Base-by-base conservation (phyloP, 37 sponge, comb jelly and placozoan species). In the Beroe ovata region DNA sequence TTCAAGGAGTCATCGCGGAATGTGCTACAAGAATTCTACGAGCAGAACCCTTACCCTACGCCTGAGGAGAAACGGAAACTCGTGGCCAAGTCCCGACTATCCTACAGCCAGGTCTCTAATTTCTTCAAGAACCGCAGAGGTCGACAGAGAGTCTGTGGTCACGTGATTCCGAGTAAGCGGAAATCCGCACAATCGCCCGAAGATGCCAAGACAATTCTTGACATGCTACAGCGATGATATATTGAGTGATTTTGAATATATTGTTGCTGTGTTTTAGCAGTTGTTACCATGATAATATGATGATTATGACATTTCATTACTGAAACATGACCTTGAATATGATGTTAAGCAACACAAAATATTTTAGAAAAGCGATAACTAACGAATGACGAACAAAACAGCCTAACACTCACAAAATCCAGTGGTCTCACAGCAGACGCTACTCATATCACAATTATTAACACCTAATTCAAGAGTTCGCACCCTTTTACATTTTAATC, bases 111-210 rank as follows among this genome's bases (percentile, higher is more conserved):
- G 33, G 84, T 77, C 8, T 42, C 84, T 54, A 77, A 77, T 54
- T 77, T 42, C 84, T 77, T 77, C 84, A 77, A 77, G 84, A 77
- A 77, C 54, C 16, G 54, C 54, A 77, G 84, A 40, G 84, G 84
- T 0, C 39, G 84, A 42, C 54, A 77, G 84, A 77, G 54, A 40
- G 84, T 8, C 0, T 39, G 54, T 40, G 84, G 84, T 26, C 69
- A 66, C 35, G 69, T 66, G 2, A 66, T 66, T 3, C 69, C 32
- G 2, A 34, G 8, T 30, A 66, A 66, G 36, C 29, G 35, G 36
- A 66, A 37, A 37, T 14, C 32, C 4, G 69, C 69, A 34, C 69
- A 66, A 37, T 29, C 32, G 14, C 69, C 69, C 0, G 69, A 66
- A 16, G 69, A 66, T 30, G 69, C 69, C 34, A 66, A 30, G 30